Conservation (phyloP, 2,797 vertebrate genomes). For the Anisognathus igniventris region DNA sequence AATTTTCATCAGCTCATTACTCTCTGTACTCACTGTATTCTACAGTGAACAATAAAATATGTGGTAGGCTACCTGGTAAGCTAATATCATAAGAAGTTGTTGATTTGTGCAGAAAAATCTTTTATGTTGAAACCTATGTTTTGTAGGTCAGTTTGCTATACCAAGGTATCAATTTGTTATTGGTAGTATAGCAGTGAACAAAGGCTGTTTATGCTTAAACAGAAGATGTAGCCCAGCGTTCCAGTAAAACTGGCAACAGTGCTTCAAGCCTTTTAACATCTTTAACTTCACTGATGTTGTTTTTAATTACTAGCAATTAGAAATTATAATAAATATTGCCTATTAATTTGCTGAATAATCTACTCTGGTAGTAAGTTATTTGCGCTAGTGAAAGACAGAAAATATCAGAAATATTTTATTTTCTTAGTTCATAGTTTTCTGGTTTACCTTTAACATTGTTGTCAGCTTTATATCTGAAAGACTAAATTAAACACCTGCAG, state of each 20-base stretch:
- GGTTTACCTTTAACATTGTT: neutral
- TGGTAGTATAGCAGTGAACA: neutral
- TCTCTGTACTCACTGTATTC: neutral
- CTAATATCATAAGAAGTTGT: neutral
- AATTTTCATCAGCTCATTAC: neutral
- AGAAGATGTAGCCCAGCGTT: neutral
- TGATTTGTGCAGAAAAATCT: neutral
- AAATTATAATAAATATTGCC: neutral
- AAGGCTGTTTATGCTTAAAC: neutral
- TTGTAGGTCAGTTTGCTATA: neutral
- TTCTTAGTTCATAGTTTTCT: neutral
- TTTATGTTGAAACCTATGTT: neutral
- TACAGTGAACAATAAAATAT: neutral
- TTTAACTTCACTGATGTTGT: neutral
- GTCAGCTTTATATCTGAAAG: neutral
- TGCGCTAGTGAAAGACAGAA: neutral
- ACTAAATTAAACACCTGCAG: neutral
- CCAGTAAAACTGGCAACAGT: neutral
- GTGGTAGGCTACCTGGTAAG: neutral
- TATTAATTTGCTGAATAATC: neutral
- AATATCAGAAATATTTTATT: neutral
- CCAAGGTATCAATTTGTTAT: neutral
- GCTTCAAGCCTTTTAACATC: neutral
- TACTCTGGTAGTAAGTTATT: neutral
- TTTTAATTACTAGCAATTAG: neutral